Percentiles rank a stretch among this genome's conserved stretches.
Evolutionary conservation across 2,797 vertebrate species (phyloP).

Genomic region (Coregonus sp.): DNA sequence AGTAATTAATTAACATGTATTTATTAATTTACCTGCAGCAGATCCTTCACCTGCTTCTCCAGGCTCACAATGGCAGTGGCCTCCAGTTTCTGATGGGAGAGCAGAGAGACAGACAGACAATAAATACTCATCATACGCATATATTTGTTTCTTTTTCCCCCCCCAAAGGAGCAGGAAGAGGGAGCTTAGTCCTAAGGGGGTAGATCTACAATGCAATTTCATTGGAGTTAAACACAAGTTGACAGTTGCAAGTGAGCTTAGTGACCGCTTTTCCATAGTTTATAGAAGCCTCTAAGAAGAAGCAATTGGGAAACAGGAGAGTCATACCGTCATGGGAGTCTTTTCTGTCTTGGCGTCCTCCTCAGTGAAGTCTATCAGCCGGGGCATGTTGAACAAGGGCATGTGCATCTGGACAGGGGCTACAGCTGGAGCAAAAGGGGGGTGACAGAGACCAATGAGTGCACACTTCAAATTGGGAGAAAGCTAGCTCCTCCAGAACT

Average conservation of each 20-base stretch:
- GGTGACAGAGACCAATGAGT: background rate
- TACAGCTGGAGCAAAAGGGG: conserved; percentile 14
- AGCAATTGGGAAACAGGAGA: background rate
- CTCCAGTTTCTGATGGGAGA: conserved; percentile 58
- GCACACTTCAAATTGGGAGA: background rate
- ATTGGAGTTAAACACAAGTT: background rate
- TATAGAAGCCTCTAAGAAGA: background rate
- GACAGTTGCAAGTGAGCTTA: background rate
- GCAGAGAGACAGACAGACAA: background rate
- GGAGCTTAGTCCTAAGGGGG: background rate
- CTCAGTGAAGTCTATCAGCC: conserved; percentile 56
- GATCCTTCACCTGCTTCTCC: conserved; percentile 80
- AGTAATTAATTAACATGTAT: background rate
- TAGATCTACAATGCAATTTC: background rate
- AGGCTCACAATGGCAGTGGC: conserved; percentile 62
- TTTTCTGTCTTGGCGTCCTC: conserved; percentile 4
- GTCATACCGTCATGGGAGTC: conserved; percentile 56
- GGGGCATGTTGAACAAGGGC: conserved; percentile 65
- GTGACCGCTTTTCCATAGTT: background rate
- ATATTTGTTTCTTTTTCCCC: background rate
- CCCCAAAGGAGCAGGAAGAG: background rate
- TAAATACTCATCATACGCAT: background rate
- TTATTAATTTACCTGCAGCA: conserved; percentile 76
- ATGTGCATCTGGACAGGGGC: conserved; percentile 66
- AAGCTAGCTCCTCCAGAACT: background rate